Conservation (phyloP, 2,797 vertebrate genomes). For the Sus cebifrons region DNA sequence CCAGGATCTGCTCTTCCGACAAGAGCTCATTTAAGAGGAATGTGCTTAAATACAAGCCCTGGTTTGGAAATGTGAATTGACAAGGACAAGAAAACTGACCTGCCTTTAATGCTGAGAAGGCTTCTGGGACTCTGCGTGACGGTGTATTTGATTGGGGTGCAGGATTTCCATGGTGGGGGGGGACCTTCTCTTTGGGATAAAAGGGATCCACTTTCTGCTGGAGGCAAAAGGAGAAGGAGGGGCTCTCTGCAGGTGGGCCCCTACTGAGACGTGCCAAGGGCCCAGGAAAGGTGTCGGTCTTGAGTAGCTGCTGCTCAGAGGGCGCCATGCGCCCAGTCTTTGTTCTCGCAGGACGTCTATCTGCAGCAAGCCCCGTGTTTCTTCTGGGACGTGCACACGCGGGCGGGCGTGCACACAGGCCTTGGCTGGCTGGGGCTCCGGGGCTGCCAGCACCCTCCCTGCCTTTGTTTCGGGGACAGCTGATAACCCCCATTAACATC, state of each 20-base stretch:
- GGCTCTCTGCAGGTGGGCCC: neutral
- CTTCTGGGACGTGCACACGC: neutral
- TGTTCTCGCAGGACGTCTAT: slow-evolving; percentile 47
- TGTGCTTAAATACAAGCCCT: neutral
- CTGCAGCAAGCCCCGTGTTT: slow-evolving; percentile 51
- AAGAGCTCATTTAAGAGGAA: neutral
- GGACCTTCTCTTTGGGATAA: neutral
- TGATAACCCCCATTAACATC: slow-evolving; percentile 74
- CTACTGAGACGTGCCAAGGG: neutral
- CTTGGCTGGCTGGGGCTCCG: neutral
- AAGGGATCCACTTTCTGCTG: neutral
- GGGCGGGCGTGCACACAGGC: neutral
- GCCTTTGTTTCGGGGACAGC: slow-evolving; percentile 33
- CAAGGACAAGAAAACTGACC: neutral
- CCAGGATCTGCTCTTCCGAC: neutral
- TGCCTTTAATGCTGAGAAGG: neutral
- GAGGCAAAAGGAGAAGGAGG: slow-evolving; percentile 6
- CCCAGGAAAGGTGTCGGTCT: neutral
- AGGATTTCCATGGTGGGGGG: neutral
- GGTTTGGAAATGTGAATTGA: neutral
- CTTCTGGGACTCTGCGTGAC: neutral
- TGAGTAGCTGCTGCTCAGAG: neutral
- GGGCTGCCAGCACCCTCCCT: slow-evolving; percentile 48
- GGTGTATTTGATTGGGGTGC: neutral
- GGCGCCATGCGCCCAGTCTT: neutral